Percentiles rank a stretch among this genome's conserved stretches.
Conservation (phyloP, 2,797 vertebrate species). For the Chiloscyllium punctatum region DNA sequence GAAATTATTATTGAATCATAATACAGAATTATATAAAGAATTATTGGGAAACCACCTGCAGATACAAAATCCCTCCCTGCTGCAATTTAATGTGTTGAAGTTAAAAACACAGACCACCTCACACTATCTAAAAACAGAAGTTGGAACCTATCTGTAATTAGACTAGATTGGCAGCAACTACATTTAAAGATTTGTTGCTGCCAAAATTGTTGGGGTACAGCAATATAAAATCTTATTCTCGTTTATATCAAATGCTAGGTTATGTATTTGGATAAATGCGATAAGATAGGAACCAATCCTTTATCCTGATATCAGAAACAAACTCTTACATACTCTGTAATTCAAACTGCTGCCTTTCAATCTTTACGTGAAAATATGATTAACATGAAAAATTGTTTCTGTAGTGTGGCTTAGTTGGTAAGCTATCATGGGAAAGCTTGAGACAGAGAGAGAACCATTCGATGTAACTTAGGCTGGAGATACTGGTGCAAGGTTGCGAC, state of each 20-base stretch:
- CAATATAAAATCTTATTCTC: not conserved
- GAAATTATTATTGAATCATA: not conserved
- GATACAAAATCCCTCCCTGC: not conserved
- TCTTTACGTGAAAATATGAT: not conserved
- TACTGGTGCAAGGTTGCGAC: not conserved
- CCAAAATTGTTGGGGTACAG: not conserved
- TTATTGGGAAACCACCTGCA: no score
- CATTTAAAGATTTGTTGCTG: not conserved
- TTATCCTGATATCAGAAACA: not conserved
- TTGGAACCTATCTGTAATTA: not conserved
- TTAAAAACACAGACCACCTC: not conserved
- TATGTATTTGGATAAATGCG: not conserved
- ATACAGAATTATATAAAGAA: no score
- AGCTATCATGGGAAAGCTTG: not conserved
- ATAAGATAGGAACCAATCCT: not conserved
- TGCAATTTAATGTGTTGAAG: not conserved
- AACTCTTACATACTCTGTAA: not conserved
- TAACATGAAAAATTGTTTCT: not conserved
- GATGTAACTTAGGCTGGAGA: not conserved
- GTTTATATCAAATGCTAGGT: not conserved
- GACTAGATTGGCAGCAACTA: not conserved
- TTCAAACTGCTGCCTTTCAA: not conserved
- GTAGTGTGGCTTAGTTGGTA: not conserved
- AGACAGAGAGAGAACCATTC: not conserved
- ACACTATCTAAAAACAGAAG: not conserved